Evolutionary conservation across 2,797 vertebrate species (phyloP), one percentile per base, ranked within the genome.

Genomic region (Cossypha dichroa): DNA sequence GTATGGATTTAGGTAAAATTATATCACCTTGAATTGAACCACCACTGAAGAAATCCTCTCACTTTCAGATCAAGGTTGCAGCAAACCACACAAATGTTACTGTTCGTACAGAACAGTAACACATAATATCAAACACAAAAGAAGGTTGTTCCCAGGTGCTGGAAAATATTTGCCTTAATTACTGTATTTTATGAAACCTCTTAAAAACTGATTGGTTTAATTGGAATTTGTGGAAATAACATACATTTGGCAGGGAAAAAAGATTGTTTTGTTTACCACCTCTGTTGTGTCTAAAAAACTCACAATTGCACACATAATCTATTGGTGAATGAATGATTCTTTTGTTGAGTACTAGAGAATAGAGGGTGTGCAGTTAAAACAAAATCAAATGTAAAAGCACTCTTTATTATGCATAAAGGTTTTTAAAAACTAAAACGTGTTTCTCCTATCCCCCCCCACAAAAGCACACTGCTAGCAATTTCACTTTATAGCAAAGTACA

Each of bases 201-300:
- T 80, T 69, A 92, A 87, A 25, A 74, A 15, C 77, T 60, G 55
- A 85, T 69, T 77, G 46, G 9, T 92, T 94, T 94, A 96, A 94
- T 60, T 94, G 45, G 92, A 93, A 86, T 64, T 83, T 85, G 46
- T 81, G 40, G 46, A 90, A 85, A 91, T 56, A 75, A 26, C 41
- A 62, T 31, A 60, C 10, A 33, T 93, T 76, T 82, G 29, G 25
- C 88, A 94, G 49, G 34, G 23, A 66, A 94, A 68, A 72, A 81
- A 16, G 1, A 34, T 29, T 45, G 8, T 25, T 91, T 91, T 82
- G 13, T 25, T 94, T 93, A 81, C 46, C 45, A 80, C 9, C 5
- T n/a, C 46, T 88, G 6, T 56, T 87, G 15, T 56, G 28, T 55
- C 36, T 82, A 34, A 51, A 95, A 93, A 74, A 84, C 83, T 7